Evolutionary conservation across 2,113 vertebrate genomes (phyloP), one percentile per base, ranked within the genome.

Genomic region (rat (Rattus norvegicus)): DNA sequence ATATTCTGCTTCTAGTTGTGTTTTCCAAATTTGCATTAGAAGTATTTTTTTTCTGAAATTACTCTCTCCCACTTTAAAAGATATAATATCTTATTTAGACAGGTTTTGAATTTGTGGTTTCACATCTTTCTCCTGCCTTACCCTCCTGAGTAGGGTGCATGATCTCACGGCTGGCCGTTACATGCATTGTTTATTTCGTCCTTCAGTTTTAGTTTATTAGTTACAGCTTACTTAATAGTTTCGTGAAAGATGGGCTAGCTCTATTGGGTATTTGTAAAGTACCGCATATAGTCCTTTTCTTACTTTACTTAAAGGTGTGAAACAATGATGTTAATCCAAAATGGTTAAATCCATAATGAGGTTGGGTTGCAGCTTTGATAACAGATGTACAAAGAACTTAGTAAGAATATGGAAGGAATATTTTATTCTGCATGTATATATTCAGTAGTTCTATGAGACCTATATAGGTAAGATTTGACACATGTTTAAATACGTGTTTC

Each of bases 201-300:
- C 81, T 91, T 85, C 67, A 92, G 72, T 91, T 86, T 89, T 91
- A 77, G 43, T 65, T 96, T 43, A 47, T 88, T 95, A 86, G 26
- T 26, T 92, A 5, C 36, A 77, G 90, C 11, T 43, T 79, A 14
- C 85, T 94, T 95, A 39, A 30, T 90, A 90, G 72, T 93, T 95
- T n/a, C 81, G n/a, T 59, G 92, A 33, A 87, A 90, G 39, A 33
- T 67, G 65, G 59, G 12, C 28, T 89, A 43, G 30, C 19, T 65
- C 22, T 89, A 16, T 83, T 59, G 39, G 36, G 77, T 92, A 26
- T 59, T n/a, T 87, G 59, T 65, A 54, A 88, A 26, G 85, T 70
- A 70, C 16, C 69, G 39, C 47, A 85, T 79, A 52, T 54, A 54
- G 33, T 16, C 13, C 24, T 19, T 93, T 84, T 49, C 75, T 88